Percentiles rank a stretch among this genome's conserved stretches.
Conservation (phyloP, 2,888 invertebrate species). For the Sisyra nigra region DNA sequence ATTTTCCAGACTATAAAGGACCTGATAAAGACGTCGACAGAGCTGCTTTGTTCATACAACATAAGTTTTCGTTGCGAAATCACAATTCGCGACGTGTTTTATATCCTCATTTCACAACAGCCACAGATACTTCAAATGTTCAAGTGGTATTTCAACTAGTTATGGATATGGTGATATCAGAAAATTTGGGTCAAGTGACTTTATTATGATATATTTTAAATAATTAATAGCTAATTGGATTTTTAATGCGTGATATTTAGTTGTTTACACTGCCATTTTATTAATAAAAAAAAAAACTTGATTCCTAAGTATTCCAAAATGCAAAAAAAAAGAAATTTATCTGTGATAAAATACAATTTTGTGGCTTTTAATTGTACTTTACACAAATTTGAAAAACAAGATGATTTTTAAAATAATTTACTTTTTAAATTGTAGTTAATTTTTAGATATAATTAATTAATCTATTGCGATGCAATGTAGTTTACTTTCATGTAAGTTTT, state of each 20-base stretch:
- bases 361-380: too few relatives aligned
- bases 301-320: neutral
- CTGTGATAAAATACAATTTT: neutral
- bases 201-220: conserved; percentile 24
- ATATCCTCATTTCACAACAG: conserved; percentile 49
- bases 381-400: too few relatives aligned
- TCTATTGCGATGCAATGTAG: neutral
- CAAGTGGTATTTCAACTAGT: conserved; percentile 48
- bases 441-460: neutral
- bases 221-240: neutral
- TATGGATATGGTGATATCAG: conserved; percentile 46
- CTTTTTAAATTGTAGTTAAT: neutral
- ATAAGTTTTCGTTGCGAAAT: conserved; percentile 38
- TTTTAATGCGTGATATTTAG: neutral
- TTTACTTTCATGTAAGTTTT: neutral
- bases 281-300: neutral
- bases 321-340: neutral
- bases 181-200: conserved; percentile 40
- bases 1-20: conserved; percentile 42
- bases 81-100: conserved; percentile 37
- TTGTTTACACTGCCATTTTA: conserved; percentile 1
- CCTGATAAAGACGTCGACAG: conserved; percentile 43
- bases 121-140: conserved; percentile 48
- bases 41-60: conserved; percentile 44
- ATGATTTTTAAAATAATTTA: neutral